These are phyloP conservation scores for Canis aureus DNA, from an alignment of 2,113 vertebrate genomes.

Conservation along the genomic window DNA sequence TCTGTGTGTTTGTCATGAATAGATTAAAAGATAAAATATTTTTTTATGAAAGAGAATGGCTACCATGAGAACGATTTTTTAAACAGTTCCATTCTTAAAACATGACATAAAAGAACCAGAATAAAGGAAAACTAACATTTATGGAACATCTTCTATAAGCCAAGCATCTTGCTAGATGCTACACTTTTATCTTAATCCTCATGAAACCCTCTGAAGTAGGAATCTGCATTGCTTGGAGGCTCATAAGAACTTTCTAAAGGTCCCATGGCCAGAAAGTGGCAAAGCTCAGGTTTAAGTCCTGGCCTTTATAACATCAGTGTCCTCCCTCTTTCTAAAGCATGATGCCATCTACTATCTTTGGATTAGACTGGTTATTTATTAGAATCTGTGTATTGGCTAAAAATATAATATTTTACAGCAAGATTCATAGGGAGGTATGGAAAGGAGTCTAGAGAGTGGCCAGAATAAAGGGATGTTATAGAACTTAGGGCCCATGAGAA, in stretches of 20 bases:
- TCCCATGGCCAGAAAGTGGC: not conserved
- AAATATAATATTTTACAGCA: not conserved
- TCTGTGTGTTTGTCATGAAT: too few species aligned
- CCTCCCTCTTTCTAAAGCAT: not conserved
- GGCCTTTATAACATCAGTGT: not conserved
- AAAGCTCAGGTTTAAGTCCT: slow-evolving; percentile 1
- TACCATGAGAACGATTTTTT: not conserved
- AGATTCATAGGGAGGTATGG: not conserved
- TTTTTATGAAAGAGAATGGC: not conserved
- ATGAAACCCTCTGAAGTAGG: not conserved
- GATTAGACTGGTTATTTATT: not conserved
- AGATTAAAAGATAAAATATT: too few species aligned
- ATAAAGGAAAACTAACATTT: slow-evolving; percentile 19
- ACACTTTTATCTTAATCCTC: not conserved
- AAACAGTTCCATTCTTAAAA: not conserved
- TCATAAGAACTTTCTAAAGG: slow-evolving; percentile 5
- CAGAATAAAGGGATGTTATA: not conserved
- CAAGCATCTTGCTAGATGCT: not conserved
- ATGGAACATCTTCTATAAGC: not conserved
- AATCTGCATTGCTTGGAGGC: not conserved
- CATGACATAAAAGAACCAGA: not conserved
- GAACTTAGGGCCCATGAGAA: not conserved
- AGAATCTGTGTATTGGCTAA: not conserved
- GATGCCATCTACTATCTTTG: not conserved
- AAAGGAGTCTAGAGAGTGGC: not conserved